Base-by-base conservation (phyloP, 2,113 vertebrate species). In the Leucopsar rothschildi region DNA sequence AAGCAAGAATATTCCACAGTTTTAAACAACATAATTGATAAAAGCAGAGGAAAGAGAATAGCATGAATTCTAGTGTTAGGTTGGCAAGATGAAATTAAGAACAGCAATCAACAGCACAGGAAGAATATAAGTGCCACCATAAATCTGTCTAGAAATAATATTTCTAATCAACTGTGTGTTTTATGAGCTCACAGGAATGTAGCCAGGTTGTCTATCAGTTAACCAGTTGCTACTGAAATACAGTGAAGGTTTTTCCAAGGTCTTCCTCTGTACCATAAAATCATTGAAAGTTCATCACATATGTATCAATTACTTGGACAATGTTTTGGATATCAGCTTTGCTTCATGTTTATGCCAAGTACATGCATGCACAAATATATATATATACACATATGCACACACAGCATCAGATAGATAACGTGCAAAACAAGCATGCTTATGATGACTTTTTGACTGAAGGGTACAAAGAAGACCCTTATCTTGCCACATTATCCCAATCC, bases 1-100 rank as follows among this genome's bases (percentile, higher is more conserved):
- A 96, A 95, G 81, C 50, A 95, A 94, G 90, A 97, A 97, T 28
- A 97, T 88, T 95, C 35, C 79, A 89, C 55, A 90, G 75, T 91
- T 95, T 96, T 93, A 96, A 93, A 94, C 28, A 68, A 52, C 5
- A 60, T 44, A 76, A 37, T 65, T 72, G 50, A 50, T 21, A 52
- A 82, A 92, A 63, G 57, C 0, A 0, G 4, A 20, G 5, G 18
- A 50, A 71, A 80, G 17, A 93, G 39, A 11, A 57, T 7, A 21
- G 13, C 28, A 55, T 52, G 24, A 86, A 77, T 86, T 73, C 42
- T 80, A 53, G 23, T 45, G 12, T 65, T 59, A 70, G 9, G 12
- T 0, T 92, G 50, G 24, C 35, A 80, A 70, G 8, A 82, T 19
- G 10, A 90, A 93, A 93, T 63, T 73, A 92, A 80, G 42, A 88